phyloP scores from a whole-genome alignment of 1,140 invertebrate species.

The Venustaconcha ellipsiformis region DNA sequence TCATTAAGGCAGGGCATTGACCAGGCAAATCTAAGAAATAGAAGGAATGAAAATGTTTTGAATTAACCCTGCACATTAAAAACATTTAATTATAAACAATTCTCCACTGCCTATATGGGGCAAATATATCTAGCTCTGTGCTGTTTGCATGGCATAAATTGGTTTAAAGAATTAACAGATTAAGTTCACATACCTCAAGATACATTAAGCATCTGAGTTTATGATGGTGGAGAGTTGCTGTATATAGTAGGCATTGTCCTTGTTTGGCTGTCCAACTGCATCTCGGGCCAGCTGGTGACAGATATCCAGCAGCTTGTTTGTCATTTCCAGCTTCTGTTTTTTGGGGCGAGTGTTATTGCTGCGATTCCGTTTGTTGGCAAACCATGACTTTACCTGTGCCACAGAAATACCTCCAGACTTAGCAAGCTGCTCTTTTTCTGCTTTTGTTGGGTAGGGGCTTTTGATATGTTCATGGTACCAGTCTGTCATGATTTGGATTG shows the following conservation, averaged over 20 bases:
- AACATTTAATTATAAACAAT: too few relatives aligned
- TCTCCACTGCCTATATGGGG: too few relatives aligned
- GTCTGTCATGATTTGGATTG: slow-evolving; percentile 53
- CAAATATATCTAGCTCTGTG: too few relatives aligned
- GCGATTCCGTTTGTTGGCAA: slow-evolving; percentile 65
- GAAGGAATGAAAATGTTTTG: too few relatives aligned
- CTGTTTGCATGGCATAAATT: too few relatives aligned
- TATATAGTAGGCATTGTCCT: slow-evolving; percentile 59
- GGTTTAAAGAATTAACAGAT: too few relatives aligned
- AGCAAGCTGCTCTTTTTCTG: slow-evolving; percentile 59
- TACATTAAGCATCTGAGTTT: slow-evolving; percentile 1
- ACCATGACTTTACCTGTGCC: slow-evolving; percentile 65
- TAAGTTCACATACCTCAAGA: too few relatives aligned
- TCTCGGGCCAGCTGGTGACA: slow-evolving; percentile 54
- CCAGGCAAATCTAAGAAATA: too few relatives aligned
- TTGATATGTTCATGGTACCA: slow-evolving; percentile 59
- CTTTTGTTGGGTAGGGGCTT: slow-evolving; percentile 62
- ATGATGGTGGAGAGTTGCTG: slow-evolving; percentile 57
- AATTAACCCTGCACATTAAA: too few relatives aligned
- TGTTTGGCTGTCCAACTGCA: slow-evolving; percentile 30
- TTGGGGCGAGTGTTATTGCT: slow-evolving; percentile 66
- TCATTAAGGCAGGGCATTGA: too few relatives aligned
- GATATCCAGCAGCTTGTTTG: slow-evolving; percentile 52
- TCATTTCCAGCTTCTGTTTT: slow-evolving; percentile 59
- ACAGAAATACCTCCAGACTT: slow-evolving; percentile 55